Percentiles rank a stretch among this genome's conserved stretches.
phyloP scores from a whole-genome alignment of 2,888 invertebrate genomes.

The Pachliopta kotzebuea region DNA sequence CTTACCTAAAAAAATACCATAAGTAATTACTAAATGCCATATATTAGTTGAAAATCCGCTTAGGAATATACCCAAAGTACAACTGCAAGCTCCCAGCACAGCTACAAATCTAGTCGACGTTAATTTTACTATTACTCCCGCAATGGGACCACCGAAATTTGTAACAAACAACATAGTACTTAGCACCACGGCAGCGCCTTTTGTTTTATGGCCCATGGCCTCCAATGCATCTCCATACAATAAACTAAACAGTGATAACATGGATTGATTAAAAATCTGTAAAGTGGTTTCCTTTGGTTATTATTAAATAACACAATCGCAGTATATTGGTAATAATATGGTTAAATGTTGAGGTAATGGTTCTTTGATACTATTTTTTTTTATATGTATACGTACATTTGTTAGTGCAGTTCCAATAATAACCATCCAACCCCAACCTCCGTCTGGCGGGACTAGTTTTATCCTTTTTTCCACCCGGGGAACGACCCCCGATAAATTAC shows the following conservation, averaged over 20 bases:
- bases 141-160: slow-evolving; percentile 85
- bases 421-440: slow-evolving; percentile 88
- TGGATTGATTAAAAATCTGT: slow-evolving; percentile 86
- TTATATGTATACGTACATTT: slow-evolving; percentile 80
- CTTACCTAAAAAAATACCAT: slow-evolving; percentile 70
- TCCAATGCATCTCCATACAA: slow-evolving; percentile 84
- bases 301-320: background rate
- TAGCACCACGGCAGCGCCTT: slow-evolving; percentile 84
- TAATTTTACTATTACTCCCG: slow-evolving; percentile 83
- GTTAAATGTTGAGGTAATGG: too few relatives aligned
- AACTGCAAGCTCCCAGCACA: slow-evolving; percentile 60
- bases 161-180: slow-evolving; percentile 84
- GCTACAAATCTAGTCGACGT: slow-evolving; percentile 69
- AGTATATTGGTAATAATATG: too few relatives aligned
- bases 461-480: slow-evolving; percentile 54
- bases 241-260: slow-evolving; percentile 85
- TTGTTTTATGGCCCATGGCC: slow-evolving; percentile 82
- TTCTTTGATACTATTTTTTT: too few relatives aligned
- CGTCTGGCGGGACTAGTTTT: slow-evolving; percentile 81
- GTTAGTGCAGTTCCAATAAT: slow-evolving; percentile 83
- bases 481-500: slow-evolving; percentile 42
- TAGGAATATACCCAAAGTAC: slow-evolving; percentile 66
- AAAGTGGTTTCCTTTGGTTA: slow-evolving; percentile 31
- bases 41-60: slow-evolving; percentile 71
- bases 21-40: slow-evolving; percentile 66